Percentiles rank a stretch among this genome's conserved stretches.
phyloP scores from a whole-genome alignment of 2,888 invertebrate genomes.

The Pilophorus perplexus region DNA sequence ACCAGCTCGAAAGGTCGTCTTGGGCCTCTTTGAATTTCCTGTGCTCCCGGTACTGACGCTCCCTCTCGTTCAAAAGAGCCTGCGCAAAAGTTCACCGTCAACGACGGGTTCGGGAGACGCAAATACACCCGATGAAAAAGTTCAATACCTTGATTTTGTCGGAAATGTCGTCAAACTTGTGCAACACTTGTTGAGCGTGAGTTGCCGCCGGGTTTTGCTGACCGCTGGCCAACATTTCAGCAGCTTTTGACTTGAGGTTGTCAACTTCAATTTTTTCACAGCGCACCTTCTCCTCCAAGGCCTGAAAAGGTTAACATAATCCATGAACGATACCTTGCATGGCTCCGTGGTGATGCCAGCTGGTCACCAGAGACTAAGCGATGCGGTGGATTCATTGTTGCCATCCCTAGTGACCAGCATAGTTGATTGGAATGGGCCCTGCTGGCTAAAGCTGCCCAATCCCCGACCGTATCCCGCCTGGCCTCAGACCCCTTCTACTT shows the following conservation, averaged over 20 bases:
- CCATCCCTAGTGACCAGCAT: too few relatives aligned
- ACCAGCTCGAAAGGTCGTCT: conserved; percentile 85
- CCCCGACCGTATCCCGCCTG: too few relatives aligned
- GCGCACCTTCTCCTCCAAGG: conserved; percentile 81
- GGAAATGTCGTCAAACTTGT: conserved; percentile 76
- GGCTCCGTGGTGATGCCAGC: too few relatives aligned
- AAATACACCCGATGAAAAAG: too few relatives aligned
- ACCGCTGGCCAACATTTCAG: conserved; percentile 80
- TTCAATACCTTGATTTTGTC: conserved; percentile 71
- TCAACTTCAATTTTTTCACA: conserved; percentile 90
- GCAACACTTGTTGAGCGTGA: conserved; percentile 80
- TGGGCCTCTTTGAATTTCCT: conserved; percentile 86
- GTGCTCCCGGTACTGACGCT: conserved; percentile 84
- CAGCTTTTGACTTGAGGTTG: conserved; percentile 75
- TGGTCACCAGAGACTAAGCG: too few relatives aligned
- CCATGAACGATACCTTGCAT: background rate
- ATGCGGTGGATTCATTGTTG: too few relatives aligned
- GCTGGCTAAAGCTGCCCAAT: too few relatives aligned
- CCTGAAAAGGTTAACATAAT: conserved; percentile 51
- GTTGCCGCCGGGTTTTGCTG: conserved; percentile 79
- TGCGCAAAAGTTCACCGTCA: conserved; percentile 49
- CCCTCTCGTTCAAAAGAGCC: conserved; percentile 71
- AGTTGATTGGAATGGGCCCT: too few relatives aligned
- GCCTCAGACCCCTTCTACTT: too few relatives aligned
- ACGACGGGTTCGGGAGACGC: too few relatives aligned